Conservation (phyloP, 1,140 invertebrate species). For the Drosophila funebris region DNA sequence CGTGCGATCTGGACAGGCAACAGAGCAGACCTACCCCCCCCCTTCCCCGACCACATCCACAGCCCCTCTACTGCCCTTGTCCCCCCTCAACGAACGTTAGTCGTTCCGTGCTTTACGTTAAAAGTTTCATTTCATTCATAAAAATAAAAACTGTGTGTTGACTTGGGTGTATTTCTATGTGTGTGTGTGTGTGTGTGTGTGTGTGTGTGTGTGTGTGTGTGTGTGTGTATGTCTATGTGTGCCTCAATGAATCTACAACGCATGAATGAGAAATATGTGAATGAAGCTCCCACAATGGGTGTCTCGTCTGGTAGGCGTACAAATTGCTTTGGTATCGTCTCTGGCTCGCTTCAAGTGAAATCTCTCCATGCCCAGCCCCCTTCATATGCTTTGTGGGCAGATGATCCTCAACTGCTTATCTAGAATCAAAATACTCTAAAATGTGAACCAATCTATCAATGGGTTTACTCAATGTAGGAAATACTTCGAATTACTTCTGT, state of each 20-base stretch:
- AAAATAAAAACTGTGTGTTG: constrained; percentile 48
- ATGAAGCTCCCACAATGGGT: constrained; percentile 48
- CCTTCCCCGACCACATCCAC: not conserved
- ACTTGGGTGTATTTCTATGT: constrained; percentile 11
- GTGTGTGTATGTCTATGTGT: constrained; percentile 25
- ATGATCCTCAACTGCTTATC: not conserved
- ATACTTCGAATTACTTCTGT: too few species aligned
- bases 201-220: constrained; percentile 9
- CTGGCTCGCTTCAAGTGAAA: constrained; percentile 60
- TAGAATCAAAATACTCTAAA: not conserved
- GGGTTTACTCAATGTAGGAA: too few species aligned
- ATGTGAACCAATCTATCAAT: too few species aligned
- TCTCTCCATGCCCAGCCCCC: constrained; percentile 42
- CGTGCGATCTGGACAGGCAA: constrained; percentile 47
- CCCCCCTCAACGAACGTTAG: not conserved
- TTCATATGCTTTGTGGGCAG: constrained; percentile 23
- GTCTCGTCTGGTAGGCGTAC: constrained; percentile 63
- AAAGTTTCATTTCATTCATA: constrained; percentile 79
- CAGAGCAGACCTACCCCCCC: not conserved
- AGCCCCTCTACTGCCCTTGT: not conserved
- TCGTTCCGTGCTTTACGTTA: constrained; percentile 70
- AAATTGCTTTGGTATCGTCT: constrained; percentile 62
- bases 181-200: not conserved
- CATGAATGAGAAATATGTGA: constrained; percentile 75
- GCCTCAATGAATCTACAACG: constrained; percentile 72